A percentile compares a stretch with the other conserved stretches of the same genome.
phyloP scores from a whole-genome alignment of 2,888 invertebrate genomes.

The Steinernema carpocapsae region DNA sequence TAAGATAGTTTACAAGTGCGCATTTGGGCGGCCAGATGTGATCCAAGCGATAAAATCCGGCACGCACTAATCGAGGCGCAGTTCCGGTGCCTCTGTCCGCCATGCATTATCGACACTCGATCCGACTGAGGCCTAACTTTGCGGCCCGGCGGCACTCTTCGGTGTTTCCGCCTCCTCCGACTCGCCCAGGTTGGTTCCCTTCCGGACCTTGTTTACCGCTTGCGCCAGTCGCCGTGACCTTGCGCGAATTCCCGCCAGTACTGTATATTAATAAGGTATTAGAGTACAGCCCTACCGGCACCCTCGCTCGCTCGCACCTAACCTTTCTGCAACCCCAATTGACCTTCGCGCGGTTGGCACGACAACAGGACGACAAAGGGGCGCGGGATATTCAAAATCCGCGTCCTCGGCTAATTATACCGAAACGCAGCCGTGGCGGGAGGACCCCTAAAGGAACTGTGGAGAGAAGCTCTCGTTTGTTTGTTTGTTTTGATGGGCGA shows the following conservation, averaged over 20 bases:
- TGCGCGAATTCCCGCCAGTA: conserved; percentile 6
- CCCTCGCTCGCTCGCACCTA: too few relatives aligned
- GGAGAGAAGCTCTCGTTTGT: conserved; percentile 17
- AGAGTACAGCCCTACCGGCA: conserved; percentile 3
- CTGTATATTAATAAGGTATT: conserved; percentile 29
- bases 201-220: conserved; percentile 10
- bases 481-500: conserved; percentile 26
- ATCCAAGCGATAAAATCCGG: neutral
- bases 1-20: conserved; percentile 16
- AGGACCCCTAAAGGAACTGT: neutral
- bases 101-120: conserved; percentile 23
- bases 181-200: neutral
- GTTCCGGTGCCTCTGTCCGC: neutral
- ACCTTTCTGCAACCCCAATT: neutral
- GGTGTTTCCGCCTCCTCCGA: neutral
- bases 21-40: conserved; percentile 31
- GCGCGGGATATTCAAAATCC: neutral
- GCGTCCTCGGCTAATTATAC: conserved; percentile 11
- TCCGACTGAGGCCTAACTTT: conserved; percentile 6
- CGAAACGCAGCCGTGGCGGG: neutral
- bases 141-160: conserved; percentile 5
- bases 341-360: conserved; percentile 32
- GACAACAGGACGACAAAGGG: neutral
- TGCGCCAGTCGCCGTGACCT: conserved; percentile 10
- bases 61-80: neutral